Evolutionary conservation across 2,888 invertebrate genomes (phyloP).

Genomic region (Zaprionus lineosus): DNA sequence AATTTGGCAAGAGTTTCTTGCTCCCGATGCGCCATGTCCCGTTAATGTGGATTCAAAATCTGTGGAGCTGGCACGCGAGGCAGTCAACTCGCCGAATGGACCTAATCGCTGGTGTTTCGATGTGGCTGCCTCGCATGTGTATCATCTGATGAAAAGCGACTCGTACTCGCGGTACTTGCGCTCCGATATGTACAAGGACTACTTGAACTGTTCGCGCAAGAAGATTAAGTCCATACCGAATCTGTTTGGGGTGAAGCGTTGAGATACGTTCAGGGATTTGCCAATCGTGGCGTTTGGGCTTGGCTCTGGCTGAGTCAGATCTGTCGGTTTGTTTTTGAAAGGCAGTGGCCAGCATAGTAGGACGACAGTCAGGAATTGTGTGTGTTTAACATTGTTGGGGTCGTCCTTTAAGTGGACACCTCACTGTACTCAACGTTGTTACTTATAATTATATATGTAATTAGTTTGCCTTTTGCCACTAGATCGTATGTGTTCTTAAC

Average conservation of each 20-base stretch:
- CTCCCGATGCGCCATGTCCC: slow-evolving; percentile 96
- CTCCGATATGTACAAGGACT: slow-evolving; percentile 99
- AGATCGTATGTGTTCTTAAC: slow-evolving; percentile 50
- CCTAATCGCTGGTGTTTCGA: slow-evolving; percentile 98
- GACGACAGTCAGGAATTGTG: background rate
- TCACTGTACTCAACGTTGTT: slow-evolving; percentile 41
- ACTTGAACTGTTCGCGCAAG: slow-evolving; percentile 96
- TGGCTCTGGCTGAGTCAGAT: slow-evolving; percentile 23
- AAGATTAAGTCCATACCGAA: slow-evolving; percentile 89
- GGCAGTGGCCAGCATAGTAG: background rate
- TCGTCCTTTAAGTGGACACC: slow-evolving; percentile 6
- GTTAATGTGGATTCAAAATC: slow-evolving; percentile 98
- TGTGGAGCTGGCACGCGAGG: slow-evolving; percentile 91
- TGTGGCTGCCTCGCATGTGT: slow-evolving; percentile 99
- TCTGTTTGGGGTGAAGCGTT: slow-evolving; percentile 83
- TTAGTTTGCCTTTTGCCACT: slow-evolving; percentile 47
- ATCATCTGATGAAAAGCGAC: slow-evolving; percentile 99
- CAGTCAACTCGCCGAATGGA: slow-evolving; percentile 86
- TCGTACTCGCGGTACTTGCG: slow-evolving; percentile 98
- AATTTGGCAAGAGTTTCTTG: slow-evolving; percentile 96
- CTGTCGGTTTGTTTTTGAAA: background rate
- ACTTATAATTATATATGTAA: slow-evolving; percentile 34
- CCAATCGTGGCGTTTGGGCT: slow-evolving; percentile 43
- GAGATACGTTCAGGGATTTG: slow-evolving; percentile 62
- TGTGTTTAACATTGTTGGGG: slow-evolving; percentile 14